These are phyloP conservation scores for Nasonia giraulti DNA, from an alignment of 1,140 invertebrate species.

Conservation along the genomic window DNA sequence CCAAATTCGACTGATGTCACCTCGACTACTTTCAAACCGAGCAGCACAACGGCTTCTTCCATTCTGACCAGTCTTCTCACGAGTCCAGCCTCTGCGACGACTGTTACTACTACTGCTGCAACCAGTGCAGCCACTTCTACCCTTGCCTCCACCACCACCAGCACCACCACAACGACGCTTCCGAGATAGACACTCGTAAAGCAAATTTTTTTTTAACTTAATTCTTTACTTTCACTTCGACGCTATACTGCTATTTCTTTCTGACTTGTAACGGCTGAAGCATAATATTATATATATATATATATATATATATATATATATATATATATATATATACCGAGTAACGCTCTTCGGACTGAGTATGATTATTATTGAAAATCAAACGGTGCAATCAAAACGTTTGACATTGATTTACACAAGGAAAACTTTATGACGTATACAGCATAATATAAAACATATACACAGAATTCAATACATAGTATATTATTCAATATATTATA, in stretches of 20 bases:
- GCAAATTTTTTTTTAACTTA: background rate
- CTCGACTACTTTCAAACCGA: background rate
- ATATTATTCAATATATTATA: too few species aligned
- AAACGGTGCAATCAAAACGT: too few species aligned
- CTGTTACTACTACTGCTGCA: background rate
- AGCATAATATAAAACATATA: background rate
- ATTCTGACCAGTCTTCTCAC: background rate
- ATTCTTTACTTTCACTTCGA: too few species aligned
- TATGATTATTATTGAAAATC: background rate
- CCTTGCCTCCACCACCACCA: background rate
- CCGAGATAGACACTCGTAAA: constrained; percentile 5
- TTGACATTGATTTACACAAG: background rate
- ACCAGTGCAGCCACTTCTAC: background rate
- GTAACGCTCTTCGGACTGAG: background rate
- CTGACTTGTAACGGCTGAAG: background rate
- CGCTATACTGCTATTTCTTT: background rate
- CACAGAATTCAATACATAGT: background rate
- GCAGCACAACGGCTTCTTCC: background rate
- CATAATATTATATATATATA: constrained; percentile 5
- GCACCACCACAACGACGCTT: background rate
- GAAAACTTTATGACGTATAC: background rate
- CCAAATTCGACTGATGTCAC: background rate
- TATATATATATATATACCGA: constrained; percentile 1
- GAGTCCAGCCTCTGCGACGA: background rate
- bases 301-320: constrained; percentile 9